These are phyloP conservation scores for Diarsia brunnea DNA, from an alignment of 2,888 invertebrate species.

Conservation along the genomic window DNA sequence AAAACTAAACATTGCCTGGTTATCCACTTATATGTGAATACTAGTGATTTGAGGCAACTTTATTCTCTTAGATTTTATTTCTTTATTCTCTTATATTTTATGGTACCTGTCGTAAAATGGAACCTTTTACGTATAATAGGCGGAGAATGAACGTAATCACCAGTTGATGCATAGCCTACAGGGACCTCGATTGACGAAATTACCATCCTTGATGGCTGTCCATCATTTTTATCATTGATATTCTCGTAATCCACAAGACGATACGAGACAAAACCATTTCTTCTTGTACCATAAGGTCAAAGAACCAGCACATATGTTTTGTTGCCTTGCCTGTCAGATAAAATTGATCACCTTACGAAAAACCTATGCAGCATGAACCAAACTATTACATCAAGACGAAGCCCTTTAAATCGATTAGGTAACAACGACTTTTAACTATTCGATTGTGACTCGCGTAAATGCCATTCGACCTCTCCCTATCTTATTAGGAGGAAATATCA, in stretches of 20 bases:
- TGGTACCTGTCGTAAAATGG: background rate
- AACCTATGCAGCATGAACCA: background rate
- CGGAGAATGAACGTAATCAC: background rate
- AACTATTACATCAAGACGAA: conserved; percentile 11
- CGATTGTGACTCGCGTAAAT: conserved; percentile 25
- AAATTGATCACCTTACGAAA: background rate
- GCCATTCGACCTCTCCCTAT: conserved; percentile 8
- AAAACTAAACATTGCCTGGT: conserved; percentile 52
- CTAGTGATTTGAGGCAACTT: background rate
- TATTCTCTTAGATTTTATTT: background rate
- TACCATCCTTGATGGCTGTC: background rate
- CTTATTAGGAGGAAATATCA: conserved; percentile 11
- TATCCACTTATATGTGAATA: background rate
- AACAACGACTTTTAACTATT: conserved; percentile 20
- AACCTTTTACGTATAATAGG: background rate
- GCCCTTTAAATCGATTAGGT: conserved; percentile 35
- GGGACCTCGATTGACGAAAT: background rate
- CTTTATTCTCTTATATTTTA: background rate
- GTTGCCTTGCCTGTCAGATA: conserved; percentile 1
- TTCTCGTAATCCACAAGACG: background rate
- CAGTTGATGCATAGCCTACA: background rate
- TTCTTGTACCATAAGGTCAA: background rate
- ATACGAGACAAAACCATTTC: too few relatives aligned
- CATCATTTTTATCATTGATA: background rate
- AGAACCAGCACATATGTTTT: background rate